phyloP scores from a whole-genome alignment of 2,888 invertebrate genomes.

The Phyllotreta striolata region DNA sequence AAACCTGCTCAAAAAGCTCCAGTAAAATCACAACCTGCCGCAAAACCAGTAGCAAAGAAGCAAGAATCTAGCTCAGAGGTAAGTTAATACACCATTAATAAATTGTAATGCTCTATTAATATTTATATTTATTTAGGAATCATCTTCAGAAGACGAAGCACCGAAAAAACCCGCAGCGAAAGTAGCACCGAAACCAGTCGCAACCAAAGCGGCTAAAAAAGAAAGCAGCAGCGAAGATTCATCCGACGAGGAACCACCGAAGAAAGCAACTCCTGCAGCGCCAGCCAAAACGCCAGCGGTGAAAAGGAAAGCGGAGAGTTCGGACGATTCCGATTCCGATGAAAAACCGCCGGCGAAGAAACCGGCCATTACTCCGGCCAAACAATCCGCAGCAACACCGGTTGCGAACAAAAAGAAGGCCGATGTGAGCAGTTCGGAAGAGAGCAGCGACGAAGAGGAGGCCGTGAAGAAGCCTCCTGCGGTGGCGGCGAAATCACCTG shows the following conservation, averaged over 20 bases:
- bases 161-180: constrained; percentile 28
- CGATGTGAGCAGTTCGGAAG: constrained; percentile 33
- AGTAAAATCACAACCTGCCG: constrained; percentile 24
- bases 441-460: constrained; percentile 24
- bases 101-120: neutral
- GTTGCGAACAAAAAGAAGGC: constrained; percentile 20
- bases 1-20: constrained; percentile 19
- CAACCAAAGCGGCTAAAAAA: constrained; percentile 28
- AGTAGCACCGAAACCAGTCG: constrained; percentile 14
- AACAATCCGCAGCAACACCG: constrained; percentile 24
- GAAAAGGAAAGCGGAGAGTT: constrained; percentile 37
- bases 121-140: constrained; percentile 21
- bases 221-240: constrained; percentile 45
- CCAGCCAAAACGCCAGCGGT: constrained; percentile 20
- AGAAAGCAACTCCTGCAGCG: constrained; percentile 34
- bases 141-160: constrained; percentile 24
- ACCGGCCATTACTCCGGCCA: constrained; percentile 22
- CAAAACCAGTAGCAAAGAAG: constrained; percentile 24
- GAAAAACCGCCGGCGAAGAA: constrained; percentile 36
- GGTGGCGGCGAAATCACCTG: constrained; percentile 37
- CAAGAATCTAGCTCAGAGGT: constrained; percentile 28
- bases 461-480: constrained; percentile 39
- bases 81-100: neutral
- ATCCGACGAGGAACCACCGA: constrained; percentile 45
- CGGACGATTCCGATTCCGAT: constrained; percentile 39